Evolutionary conservation across 2,888 invertebrate genomes (phyloP).

Genomic region (Drosophila sordidapex): DNA sequence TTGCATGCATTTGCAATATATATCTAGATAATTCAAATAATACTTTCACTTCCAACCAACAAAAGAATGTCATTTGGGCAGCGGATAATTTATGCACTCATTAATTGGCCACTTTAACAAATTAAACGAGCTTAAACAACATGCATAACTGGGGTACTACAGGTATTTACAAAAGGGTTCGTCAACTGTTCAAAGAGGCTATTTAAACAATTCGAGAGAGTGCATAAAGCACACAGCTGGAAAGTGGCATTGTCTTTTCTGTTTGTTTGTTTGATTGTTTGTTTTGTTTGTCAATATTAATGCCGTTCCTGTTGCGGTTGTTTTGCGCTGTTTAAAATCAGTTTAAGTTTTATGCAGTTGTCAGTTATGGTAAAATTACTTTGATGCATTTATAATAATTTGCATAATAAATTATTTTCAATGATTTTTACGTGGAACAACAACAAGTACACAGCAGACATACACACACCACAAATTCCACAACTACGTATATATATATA

Average conservation of each 20-base stretch:
- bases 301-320: conserved; percentile 60
- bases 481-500: conserved; percentile 36
- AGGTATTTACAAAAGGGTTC: conserved; percentile 37
- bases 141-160: conserved; percentile 39
- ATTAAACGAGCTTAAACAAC: conserved; percentile 60
- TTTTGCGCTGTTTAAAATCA: conserved; percentile 67
- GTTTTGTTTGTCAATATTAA: conserved; percentile 57
- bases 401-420: conserved; percentile 77
- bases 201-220: conserved; percentile 64
- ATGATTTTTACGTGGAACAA: conserved; percentile 63
- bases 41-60: background rate
- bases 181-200: conserved; percentile 68
- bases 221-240: conserved; percentile 38
- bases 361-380: conserved; percentile 71
- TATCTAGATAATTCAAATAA: background rate
- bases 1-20: background rate
- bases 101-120: conserved; percentile 72
- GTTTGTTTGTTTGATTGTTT: conserved; percentile 34
- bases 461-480: conserved; percentile 22
- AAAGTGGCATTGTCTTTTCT: conserved; percentile 18
- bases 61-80: conserved; percentile 21
- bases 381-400: conserved; percentile 77
- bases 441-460: conserved; percentile 29
- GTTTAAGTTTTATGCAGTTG: conserved; percentile 69
- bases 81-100: conserved; percentile 49